Evolutionary conservation across 2,888 invertebrate species (phyloP).

Genomic region (Formica aserva): DNA sequence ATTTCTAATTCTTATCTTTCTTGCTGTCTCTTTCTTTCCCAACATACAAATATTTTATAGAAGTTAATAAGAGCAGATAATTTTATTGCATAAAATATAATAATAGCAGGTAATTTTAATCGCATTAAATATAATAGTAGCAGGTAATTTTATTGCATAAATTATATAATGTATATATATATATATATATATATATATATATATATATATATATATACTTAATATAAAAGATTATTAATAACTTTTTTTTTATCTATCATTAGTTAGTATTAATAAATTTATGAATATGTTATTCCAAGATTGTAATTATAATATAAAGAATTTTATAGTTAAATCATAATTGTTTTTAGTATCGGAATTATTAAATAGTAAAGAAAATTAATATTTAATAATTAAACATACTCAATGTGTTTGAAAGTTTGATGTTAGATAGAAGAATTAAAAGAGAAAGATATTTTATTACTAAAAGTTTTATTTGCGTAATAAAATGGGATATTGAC

Average conservation of each 20-base stretch:
- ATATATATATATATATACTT: no score
- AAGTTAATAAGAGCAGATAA: neutral
- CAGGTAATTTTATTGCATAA: neutral
- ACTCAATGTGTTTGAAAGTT: neutral
- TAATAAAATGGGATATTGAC: neutral
- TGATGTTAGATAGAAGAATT: neutral
- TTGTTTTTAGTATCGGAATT: neutral
- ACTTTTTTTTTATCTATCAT: neutral
- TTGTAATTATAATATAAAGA: constrained; percentile 10
- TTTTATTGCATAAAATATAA: neutral
- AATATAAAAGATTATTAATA: constrained; percentile 5
- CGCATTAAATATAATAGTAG: neutral
- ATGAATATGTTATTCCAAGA: neutral
- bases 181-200: no score
- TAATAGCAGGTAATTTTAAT: neutral
- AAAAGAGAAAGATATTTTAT: neutral
- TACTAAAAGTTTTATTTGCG: neutral
- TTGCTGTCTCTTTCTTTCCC: neutral
- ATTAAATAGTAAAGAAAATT: neutral
- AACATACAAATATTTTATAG: neutral
- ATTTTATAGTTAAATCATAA: constrained; percentile 9
- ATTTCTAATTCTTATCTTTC: neutral
- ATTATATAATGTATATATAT: neutral
- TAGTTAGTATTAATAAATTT: neutral
- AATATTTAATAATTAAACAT: neutral